Base-by-base conservation (phyloP, 1,140 invertebrate species). In the Plectrocnemia conspersa region DNA sequence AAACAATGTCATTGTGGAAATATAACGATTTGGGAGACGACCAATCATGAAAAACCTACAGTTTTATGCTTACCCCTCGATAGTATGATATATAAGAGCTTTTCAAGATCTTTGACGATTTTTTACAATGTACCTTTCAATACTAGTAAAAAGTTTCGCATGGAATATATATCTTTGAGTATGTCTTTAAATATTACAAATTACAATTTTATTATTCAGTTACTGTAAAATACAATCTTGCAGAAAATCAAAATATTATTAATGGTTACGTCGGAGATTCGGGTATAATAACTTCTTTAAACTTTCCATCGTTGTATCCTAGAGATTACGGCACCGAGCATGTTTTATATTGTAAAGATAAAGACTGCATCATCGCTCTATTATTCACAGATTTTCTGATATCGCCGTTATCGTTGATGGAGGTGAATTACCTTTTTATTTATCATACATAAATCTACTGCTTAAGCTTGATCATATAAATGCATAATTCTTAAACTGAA, bases 321-420 rank as follows among this genome's bases (percentile, higher is more conserved):
- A 71, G 76, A 9, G 82, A 85, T 61, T 73, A 83, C 56, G 79
- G 77, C 22, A 71, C 78, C 40, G 82, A 84, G 61, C 81, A 84
- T 55, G 65, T 82, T 2, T 72, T 85, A 19, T 77, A 71, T 7
- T 80, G 81, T 63, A 52, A 52, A 25, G 33, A 21, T 25, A 66
- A 73, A 13, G 65, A 67, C 1, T 82, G 81, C 57, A 62, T 72
- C 10, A 75, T 86, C 19, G 72, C 77, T 52, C 61, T 86, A n/a
- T 67, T 82, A 18, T 86, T 86, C 60, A 79, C 77, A n/a, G 83
- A 86, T 63, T 85, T 83, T 63, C 76, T 80, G 55, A 66, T 85
- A 27, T 79, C 81, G 1, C 65, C 77, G 2, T 78, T 78, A 27
- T 84, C 82, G 2, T 79, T 83, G 32, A 79, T 85, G 53, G 82